Base-by-base conservation (phyloP, 2,797 vertebrate species). In the Epinephelus malabaricus region DNA sequence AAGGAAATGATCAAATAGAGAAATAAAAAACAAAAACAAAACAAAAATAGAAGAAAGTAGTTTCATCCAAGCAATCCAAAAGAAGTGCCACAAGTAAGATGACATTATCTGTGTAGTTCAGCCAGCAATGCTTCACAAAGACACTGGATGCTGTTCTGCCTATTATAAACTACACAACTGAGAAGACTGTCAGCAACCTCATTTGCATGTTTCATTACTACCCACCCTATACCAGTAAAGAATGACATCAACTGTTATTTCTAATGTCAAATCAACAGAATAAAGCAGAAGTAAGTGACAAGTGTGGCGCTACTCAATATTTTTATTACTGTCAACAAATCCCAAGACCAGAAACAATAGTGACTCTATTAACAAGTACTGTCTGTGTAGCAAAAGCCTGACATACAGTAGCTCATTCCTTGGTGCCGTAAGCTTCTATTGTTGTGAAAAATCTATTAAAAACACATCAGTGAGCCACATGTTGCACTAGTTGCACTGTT, bases 1-100 rank as follows among this genome's bases (percentile, higher is more conserved):
- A 54, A 64, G 43, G 65, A 69, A 71, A 58, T 8, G 2, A 68
- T 64, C 21, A 71, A 58, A 56, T n/a, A 34, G 34, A 34, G 34
- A 34, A 34, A 30, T 30, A 30, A 8, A 34, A 34, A 34, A 17
- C 21, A 50, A 2, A 59, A 5, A 14, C 13, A 30, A 60, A 47
- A 19, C 12, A 40, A 66, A 17, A 21, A 61, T 0, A 56, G 1
- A 54, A 56, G 0, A 54, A 25, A 23, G 2, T 34, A 18, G 23
- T 66, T 74, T 79, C 49, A 60, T 69, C 43, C 6, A 67, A 63
- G 19, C 18, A 43, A 63, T 45, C 2, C 1, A 60, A 21, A 55
- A 60, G 19, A 50, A 0, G n/a, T 30, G 13, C 10, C 7, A 3
- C 18, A 38, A 63, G 38, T 6, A 50, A 8, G 1, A 45, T 13